Conservation (phyloP, 2,888 invertebrate species). For the Azorinus chamasolen region DNA sequence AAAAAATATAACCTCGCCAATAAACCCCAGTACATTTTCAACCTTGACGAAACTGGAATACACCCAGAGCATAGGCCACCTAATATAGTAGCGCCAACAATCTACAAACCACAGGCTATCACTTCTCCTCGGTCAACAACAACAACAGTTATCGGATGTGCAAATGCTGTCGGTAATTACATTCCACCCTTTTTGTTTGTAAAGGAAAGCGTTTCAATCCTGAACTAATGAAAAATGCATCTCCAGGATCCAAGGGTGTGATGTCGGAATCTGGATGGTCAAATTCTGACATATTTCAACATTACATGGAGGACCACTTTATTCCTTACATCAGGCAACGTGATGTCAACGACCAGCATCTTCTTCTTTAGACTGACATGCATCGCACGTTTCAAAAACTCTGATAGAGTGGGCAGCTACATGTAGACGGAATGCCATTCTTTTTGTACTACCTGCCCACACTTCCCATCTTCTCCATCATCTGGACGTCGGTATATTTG, state of each 20-base stretch:
- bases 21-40: conserved; percentile 15
- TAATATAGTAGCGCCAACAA: conserved; percentile 5
- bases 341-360: too few species aligned
- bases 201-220: conserved; percentile 23
- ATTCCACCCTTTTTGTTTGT: conserved; percentile 34
- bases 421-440: too few species aligned
- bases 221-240: conserved; percentile 23
- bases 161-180: conserved; percentile 26
- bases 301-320: conserved; percentile 33
- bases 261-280: conserved; percentile 37
- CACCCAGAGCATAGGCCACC: conserved; percentile 19
- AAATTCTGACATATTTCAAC: conserved; percentile 14
- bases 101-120: conserved; percentile 16
- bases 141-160: conserved; percentile 23
- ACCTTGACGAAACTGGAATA: conserved; percentile 26
- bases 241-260: conserved; percentile 5
- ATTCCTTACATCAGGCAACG: background rate
- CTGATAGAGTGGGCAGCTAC: too few species aligned
- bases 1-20: conserved; percentile 4
- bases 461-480: too few species aligned
- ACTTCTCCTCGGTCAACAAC: conserved; percentile 27
- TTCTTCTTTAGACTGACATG: too few species aligned
- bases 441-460: too few species aligned
- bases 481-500: too few species aligned
- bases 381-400: too few species aligned